These are phyloP conservation scores for Rotaria macrura DNA, from an alignment of 2,888 invertebrate genomes.

Conservation along the genomic window DNA sequence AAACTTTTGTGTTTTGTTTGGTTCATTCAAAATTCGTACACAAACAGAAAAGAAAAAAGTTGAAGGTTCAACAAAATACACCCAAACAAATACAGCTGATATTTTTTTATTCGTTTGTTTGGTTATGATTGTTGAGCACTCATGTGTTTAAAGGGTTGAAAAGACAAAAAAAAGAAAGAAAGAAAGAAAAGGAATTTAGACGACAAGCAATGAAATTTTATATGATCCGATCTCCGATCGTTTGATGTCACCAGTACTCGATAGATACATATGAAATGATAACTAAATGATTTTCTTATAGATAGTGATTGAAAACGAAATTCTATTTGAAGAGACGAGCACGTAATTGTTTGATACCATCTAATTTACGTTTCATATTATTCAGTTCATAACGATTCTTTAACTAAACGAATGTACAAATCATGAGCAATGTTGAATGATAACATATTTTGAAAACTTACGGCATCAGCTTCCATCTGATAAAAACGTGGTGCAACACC, in stretches of 20 bases:
- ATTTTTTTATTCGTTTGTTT: neutral
- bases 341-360: constrained; percentile 32
- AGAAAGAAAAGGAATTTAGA: neutral
- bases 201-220: too few species aligned
- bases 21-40: neutral
- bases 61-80: neutral
- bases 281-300: neutral
- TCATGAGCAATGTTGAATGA: neutral
- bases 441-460: neutral
- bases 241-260: neutral
- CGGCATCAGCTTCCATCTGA: constrained; percentile 30
- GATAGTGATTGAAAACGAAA: neutral
- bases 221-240: neutral
- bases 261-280: neutral
- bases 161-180: neutral
- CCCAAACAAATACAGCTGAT: neutral
- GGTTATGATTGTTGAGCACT: neutral
- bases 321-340: constrained; percentile 29
- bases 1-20: neutral
- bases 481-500: constrained; percentile 32
- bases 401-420: constrained; percentile 19
- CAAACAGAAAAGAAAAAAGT: neutral
- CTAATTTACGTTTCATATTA: constrained; percentile 32
- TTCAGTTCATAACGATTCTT: constrained; percentile 34
- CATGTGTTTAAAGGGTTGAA: neutral